Evolutionary conservation across 2,888 invertebrate genomes (phyloP).

Genomic region (Epiblema foenella): DNA sequence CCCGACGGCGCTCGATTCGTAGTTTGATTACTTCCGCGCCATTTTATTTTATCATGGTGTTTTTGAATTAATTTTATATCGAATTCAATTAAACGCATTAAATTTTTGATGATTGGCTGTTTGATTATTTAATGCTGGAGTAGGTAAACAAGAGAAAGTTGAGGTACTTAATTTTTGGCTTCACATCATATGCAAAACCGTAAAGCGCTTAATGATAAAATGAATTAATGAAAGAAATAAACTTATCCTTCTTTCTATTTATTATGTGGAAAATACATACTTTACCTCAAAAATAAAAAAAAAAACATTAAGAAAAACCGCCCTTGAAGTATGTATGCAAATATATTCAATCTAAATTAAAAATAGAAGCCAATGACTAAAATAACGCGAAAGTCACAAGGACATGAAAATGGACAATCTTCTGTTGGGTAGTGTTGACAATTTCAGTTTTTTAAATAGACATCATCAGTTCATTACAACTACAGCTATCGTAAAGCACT

Average conservation of each 20-base stretch:
- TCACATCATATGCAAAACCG: background rate
- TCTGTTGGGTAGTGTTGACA: background rate
- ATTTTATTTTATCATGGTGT: constrained; percentile 21
- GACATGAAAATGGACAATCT: no score
- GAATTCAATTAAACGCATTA: constrained; percentile 22
- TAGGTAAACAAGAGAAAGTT: constrained; percentile 7
- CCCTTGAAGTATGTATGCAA: background rate
- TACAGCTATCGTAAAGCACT: background rate
- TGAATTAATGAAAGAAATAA: no score
- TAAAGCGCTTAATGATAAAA: no score
- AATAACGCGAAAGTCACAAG: background rate
- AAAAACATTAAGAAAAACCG: no score
- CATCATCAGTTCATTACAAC: background rate
- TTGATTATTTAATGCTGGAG: constrained; percentile 10
- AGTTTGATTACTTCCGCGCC: constrained; percentile 24
- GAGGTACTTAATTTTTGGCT: no score
- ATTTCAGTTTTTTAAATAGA: background rate
- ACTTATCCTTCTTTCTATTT: background rate
- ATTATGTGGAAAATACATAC: no score
- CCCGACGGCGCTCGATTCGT: constrained; percentile 15
- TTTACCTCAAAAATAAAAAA: no score
- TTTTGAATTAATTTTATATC: constrained; percentile 19
- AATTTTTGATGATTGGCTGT: constrained; percentile 3
- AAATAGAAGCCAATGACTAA: background rate
- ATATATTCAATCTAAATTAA: background rate